These are phyloP conservation scores for Menidia menidia DNA, from an alignment of 2,797 vertebrate species.

Conservation along the genomic window DNA sequence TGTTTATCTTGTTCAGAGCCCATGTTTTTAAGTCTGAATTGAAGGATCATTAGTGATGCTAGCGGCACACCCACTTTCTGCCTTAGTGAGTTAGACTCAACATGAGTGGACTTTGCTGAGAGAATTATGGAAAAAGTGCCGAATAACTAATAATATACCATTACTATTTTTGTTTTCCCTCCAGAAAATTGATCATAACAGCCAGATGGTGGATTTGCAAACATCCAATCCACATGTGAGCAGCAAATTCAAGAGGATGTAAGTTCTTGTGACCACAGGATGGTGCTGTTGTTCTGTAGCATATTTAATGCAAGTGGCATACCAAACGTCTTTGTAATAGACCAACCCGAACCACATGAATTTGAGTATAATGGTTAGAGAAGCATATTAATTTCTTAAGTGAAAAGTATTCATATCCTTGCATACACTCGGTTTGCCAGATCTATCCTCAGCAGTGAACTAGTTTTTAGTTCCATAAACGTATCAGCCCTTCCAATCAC, in stretches of 20 bases:
- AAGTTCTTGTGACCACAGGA: conserved; percentile 72
- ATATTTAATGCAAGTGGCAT: not conserved
- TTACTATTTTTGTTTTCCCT: conserved; percentile 17
- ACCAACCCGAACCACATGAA: not conserved
- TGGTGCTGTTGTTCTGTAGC: conserved; percentile 62
- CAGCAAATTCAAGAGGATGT: conserved; percentile 73
- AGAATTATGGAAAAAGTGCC: not conserved
- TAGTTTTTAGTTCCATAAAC: too few relatives aligned
- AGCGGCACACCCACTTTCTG: not conserved
- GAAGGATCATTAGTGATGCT: not conserved
- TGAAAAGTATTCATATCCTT: too few relatives aligned
- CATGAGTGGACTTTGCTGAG: not conserved
- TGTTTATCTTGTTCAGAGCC: not conserved
- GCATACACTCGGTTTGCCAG: too few relatives aligned
- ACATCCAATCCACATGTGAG: conserved; percentile 12
- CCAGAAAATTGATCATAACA: conserved; percentile 29
- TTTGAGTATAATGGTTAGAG: too few relatives aligned
- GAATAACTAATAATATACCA: not conserved
- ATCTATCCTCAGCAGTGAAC: too few relatives aligned
- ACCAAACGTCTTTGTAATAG: not conserved
- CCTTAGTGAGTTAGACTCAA: not conserved
- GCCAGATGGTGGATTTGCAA: conserved; percentile 49
- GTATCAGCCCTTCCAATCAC: too few relatives aligned
- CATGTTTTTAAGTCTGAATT: not conserved
- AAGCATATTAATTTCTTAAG: too few relatives aligned